These are phyloP conservation scores for Drosophila funebris DNA, from an alignment of 1,140 invertebrate genomes.

Conservation along the genomic window DNA sequence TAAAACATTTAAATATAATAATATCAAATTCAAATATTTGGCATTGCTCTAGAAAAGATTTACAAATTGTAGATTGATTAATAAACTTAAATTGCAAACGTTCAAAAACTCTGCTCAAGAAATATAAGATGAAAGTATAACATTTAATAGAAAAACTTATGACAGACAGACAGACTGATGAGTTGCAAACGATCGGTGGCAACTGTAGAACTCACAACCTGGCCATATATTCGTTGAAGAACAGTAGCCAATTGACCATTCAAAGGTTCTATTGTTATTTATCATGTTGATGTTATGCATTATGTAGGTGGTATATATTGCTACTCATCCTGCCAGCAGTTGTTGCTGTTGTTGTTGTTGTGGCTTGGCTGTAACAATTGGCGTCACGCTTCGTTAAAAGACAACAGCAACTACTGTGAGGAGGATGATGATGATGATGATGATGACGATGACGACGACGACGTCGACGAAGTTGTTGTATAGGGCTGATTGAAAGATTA, in stretches of 20 bases:
- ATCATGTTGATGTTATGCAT: neutral
- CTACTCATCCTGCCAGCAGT: constrained; percentile 34
- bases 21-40: too few relatives aligned
- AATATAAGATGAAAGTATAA: too few relatives aligned
- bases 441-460: constrained; percentile 7
- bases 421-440: constrained; percentile 11
- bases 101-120: too few relatives aligned
- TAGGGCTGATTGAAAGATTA: constrained; percentile 82
- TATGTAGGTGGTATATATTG: constrained; percentile 32
- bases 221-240: constrained; percentile 3
- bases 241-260: constrained; percentile 38
- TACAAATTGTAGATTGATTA: too few relatives aligned
- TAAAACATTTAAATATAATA: too few relatives aligned
- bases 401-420: constrained; percentile 33
- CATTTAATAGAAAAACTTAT: too few relatives aligned
- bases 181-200: neutral
- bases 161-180: neutral
- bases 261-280: constrained; percentile 41
- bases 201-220: neutral
- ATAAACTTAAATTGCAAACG: too few relatives aligned
- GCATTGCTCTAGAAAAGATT: too few relatives aligned
- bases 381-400: constrained; percentile 64
- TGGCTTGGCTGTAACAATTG: constrained; percentile 62
- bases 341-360: constrained; percentile 12
- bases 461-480: constrained; percentile 41